Percentiles rank a stretch among this genome's conserved stretches.
phyloP scores from a whole-genome alignment of 2,888 invertebrate species.

The Labia minor region DNA sequence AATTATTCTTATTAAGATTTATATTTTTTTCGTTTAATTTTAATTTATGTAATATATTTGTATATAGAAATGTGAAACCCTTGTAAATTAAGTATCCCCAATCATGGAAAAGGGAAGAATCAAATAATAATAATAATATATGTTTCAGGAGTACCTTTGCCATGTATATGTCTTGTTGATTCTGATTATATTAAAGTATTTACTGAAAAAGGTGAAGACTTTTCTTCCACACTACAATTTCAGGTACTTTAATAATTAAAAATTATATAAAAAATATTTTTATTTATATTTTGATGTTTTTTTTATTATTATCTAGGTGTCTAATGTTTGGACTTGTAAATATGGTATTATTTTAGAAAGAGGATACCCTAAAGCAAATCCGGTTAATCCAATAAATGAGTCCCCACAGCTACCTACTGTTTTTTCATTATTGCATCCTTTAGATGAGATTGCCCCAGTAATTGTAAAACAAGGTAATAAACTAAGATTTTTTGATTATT shows the following conservation, averaged over 20 bases:
- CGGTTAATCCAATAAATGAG: constrained; percentile 30
- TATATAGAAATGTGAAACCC: no score
- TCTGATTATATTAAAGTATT: constrained; percentile 65
- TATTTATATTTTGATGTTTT: neutral
- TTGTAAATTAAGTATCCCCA: no score
- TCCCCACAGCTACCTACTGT: constrained; percentile 54
- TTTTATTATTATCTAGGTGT: constrained; percentile 49
- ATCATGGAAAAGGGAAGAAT: no score
- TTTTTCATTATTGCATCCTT: constrained; percentile 77
- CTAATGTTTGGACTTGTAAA: constrained; percentile 71
- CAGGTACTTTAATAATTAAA: constrained; percentile 35
- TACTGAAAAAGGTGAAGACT: constrained; percentile 71
- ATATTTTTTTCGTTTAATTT: no score
- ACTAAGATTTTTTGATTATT: constrained; percentile 14
- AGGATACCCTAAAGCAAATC: neutral
- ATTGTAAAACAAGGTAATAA: constrained; percentile 51
- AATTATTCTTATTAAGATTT: no score
- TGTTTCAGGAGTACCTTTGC: constrained; percentile 43
- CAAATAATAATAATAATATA: no score
- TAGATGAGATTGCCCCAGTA: constrained; percentile 83
- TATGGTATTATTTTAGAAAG: constrained; percentile 79
- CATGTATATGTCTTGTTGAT: constrained; percentile 63
- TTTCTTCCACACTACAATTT: constrained; percentile 64
- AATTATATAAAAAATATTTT: neutral
- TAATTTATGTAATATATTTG: no score